Conservation (phyloP, 2,113 vertebrate genomes). For the Ictalurus furcatus region DNA sequence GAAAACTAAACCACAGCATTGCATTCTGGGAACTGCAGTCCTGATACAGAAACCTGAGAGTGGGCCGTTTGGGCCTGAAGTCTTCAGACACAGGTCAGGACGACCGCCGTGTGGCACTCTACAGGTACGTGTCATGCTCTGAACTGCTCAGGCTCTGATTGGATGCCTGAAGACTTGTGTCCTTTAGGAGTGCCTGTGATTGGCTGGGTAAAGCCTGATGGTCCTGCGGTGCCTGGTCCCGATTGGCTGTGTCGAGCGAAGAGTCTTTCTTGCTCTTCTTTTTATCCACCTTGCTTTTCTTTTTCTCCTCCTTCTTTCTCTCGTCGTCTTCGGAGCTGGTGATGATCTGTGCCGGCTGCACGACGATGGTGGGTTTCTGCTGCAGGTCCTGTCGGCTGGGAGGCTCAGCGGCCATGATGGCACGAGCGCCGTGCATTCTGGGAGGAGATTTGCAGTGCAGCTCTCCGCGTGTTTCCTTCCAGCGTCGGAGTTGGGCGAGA, state of each 20-base stretch:
- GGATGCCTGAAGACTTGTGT: slow-evolving; percentile 71
- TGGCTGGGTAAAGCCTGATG: slow-evolving; percentile 26
- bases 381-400: slow-evolving; percentile 77
- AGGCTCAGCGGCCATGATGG: slow-evolving; percentile 87
- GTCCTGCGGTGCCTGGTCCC: background rate
- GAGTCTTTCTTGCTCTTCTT: slow-evolving; percentile 29
- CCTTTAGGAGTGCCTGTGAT: slow-evolving; percentile 60
- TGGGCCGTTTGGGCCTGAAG: background rate
- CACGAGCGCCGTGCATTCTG: slow-evolving; percentile 91
- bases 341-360: slow-evolving; percentile 61
- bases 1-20: background rate
- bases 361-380: slow-evolving; percentile 85
- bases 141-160: slow-evolving; percentile 86
- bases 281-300: slow-evolving; percentile 35
- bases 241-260: slow-evolving; percentile 22
- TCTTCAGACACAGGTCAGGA: background rate
- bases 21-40: slow-evolving; percentile 17
- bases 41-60: slow-evolving; percentile 21
- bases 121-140: slow-evolving; percentile 84
- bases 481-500: slow-evolving; percentile 84
- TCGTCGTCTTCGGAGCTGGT: slow-evolving; percentile 8
- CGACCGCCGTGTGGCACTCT: background rate
- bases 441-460: slow-evolving; percentile 83
- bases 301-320: slow-evolving; percentile 30
- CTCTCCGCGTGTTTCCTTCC: slow-evolving; percentile 87